Base-by-base conservation (phyloP, 2,797 vertebrate species). In the Aphelocoma californica region DNA sequence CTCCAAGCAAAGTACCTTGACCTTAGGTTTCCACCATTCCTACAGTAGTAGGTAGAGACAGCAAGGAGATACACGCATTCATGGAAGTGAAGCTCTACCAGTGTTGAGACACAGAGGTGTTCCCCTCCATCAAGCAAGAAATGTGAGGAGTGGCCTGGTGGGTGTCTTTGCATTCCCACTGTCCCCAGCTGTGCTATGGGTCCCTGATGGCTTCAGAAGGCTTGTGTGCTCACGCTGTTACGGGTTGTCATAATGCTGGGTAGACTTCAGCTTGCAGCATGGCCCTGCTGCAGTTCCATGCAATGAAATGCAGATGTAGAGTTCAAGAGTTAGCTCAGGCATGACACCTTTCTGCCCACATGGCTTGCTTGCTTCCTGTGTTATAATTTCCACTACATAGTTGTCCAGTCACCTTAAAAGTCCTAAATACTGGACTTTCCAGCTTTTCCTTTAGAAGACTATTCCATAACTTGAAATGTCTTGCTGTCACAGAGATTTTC, bases 191-290 rank as follows among this genome's bases (percentile, higher is more conserved):
- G 17, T 69, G 20, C 21, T 0, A 0, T 23, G 25, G 9, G 2
- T 86, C 62, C 31, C 19, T 1, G 1, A 12, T 2, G 4, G n/a
- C 19, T 75, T 25, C 5, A 1, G 36, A 47, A 47, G 18, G 2
- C 6, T 65, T 18, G 0, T 3, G 1, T 47, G 17, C 42, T 67
- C 20, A 10, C 1, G 1, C 32, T 69, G 2, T 50, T 61, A 58
- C 0, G 1, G 10, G 4, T 15, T 50, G 5, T 19, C 1, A 1
- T 51, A 67, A 28, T 23, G 75, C 36, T 50, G 48, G 4, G 21
- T 19, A 67, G 28, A n/a, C 18, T 32, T n/a, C 23, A 61, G 2
- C 18, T 36, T 57, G 44, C n/a, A 77, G 38, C 29, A 11, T 3
- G 64, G 51, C 51, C 20, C 24, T 79, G n/a, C 38, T 88, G 61